phyloP scores from a whole-genome alignment of 2,888 invertebrate species.

The Cryptus armator region DNA sequence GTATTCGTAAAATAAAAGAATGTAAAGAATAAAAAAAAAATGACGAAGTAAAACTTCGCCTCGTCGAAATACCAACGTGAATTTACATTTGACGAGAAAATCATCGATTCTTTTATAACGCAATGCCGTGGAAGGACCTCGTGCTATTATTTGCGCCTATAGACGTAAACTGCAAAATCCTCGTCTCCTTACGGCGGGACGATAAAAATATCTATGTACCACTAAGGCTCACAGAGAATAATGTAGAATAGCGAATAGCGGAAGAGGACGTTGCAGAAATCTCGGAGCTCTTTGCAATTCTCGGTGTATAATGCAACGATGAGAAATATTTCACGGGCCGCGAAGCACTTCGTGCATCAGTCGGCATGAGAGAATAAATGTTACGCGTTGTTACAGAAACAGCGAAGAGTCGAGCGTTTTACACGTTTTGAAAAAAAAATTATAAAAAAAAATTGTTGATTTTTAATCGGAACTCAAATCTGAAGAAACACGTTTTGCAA shows the following conservation, averaged over 20 bases:
- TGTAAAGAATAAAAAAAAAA: constrained; percentile 22
- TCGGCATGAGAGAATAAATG: constrained; percentile 30
- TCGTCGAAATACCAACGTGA: constrained; percentile 17
- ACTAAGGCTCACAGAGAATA: no score
- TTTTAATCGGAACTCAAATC: not conserved
- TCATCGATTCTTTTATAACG: constrained; percentile 41
- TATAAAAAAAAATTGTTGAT: not conserved
- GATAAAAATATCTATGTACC: not conserved
- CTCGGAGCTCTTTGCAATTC: constrained; percentile 2
- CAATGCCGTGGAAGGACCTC: constrained; percentile 37
- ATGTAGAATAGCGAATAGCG: not conserved
- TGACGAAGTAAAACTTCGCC: constrained; percentile 40
- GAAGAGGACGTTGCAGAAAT: constrained; percentile 46
- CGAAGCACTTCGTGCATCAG: constrained; percentile 39
- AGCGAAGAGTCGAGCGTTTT: constrained; percentile 29
- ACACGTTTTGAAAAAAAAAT: not conserved
- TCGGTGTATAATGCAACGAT: constrained; percentile 32
- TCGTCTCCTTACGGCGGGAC: not conserved
- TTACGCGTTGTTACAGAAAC: not conserved
- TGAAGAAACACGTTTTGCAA: no score
- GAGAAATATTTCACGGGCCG: constrained; percentile 46
- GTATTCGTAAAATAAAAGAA: constrained; percentile 29
- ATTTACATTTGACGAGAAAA: constrained; percentile 58
- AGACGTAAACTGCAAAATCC: not conserved
- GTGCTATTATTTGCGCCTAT: constrained; percentile 40